These are phyloP conservation scores for Mycogona germanica DNA, from an alignment of 2,888 invertebrate species.

Conservation along the genomic window DNA sequence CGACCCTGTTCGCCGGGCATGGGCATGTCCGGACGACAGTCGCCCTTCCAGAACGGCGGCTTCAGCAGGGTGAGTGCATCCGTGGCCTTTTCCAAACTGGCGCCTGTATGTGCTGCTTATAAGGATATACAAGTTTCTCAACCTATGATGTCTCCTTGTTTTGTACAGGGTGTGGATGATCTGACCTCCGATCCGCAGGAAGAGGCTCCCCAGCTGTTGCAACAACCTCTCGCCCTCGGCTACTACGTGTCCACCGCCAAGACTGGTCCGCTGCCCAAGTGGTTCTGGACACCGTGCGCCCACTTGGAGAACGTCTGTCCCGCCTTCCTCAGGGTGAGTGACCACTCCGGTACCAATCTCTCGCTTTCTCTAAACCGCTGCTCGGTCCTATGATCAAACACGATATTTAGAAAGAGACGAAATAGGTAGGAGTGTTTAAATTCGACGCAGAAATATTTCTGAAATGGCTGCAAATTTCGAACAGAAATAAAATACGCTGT, in stretches of 20 bases:
- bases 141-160: neutral
- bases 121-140: neutral
- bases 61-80: slow-evolving; percentile 38
- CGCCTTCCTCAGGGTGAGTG: slow-evolving; percentile 63
- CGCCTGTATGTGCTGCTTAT: neutral
- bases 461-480: too few species aligned
- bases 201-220: slow-evolving; percentile 76
- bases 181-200: slow-evolving; percentile 36
- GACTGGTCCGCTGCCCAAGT: slow-evolving; percentile 69
- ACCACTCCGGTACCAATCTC: neutral
- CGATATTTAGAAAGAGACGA: too few species aligned
- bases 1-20: slow-evolving; percentile 41
- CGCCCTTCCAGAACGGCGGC: slow-evolving; percentile 42
- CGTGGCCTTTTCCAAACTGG: slow-evolving; percentile 22
- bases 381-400: too few species aligned
- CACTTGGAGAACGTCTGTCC: slow-evolving; percentile 86
- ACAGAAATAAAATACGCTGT: too few species aligned
- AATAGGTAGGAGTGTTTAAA: too few species aligned
- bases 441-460: too few species aligned
- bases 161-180: slow-evolving; percentile 23
- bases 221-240: slow-evolving; percentile 96
- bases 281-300: slow-evolving; percentile 84
- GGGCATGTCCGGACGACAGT: slow-evolving; percentile 41
- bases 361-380: too few species aligned
- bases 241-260: slow-evolving; percentile 96